Conservation (phyloP, 2,888 invertebrate genomes). For the Mesoligia furuncula region DNA sequence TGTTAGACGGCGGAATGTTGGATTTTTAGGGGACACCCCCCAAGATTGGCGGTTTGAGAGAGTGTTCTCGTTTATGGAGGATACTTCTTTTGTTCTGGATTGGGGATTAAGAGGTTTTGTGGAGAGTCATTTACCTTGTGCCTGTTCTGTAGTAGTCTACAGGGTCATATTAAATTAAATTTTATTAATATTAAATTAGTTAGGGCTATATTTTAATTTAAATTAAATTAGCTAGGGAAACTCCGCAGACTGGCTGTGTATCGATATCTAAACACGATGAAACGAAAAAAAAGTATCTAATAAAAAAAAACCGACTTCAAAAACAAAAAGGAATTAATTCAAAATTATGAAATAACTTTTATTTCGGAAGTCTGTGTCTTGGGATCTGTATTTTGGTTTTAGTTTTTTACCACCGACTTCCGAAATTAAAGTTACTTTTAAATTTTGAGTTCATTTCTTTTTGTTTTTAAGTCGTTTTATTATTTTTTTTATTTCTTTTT, state of each 20-base stretch:
- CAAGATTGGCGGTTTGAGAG: conserved; percentile 59
- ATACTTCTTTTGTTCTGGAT: conserved; percentile 36
- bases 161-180: background rate
- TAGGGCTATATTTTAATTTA: too few species aligned
- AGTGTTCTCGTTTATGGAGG: conserved; percentile 44
- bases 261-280: background rate
- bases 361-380: too few species aligned
- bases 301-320: too few species aligned
- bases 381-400: too few species aligned
- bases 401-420: too few species aligned
- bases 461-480: too few species aligned
- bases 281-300: background rate
- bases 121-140: background rate
- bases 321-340: too few species aligned
- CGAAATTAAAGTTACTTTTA: too few species aligned
- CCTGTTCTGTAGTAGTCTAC: background rate
- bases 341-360: too few species aligned
- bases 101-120: conserved; percentile 23
- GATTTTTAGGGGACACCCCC: conserved; percentile 77
- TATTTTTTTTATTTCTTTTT: too few species aligned
- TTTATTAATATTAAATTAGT: too few species aligned
- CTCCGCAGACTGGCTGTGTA: background rate
- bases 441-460: too few species aligned
- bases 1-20: conserved; percentile 82
- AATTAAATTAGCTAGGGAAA: background rate